These are phyloP conservation scores for Rhinatrema bivittatum DNA, from an alignment of 2,797 vertebrate genomes.

Conservation along the genomic window DNA sequence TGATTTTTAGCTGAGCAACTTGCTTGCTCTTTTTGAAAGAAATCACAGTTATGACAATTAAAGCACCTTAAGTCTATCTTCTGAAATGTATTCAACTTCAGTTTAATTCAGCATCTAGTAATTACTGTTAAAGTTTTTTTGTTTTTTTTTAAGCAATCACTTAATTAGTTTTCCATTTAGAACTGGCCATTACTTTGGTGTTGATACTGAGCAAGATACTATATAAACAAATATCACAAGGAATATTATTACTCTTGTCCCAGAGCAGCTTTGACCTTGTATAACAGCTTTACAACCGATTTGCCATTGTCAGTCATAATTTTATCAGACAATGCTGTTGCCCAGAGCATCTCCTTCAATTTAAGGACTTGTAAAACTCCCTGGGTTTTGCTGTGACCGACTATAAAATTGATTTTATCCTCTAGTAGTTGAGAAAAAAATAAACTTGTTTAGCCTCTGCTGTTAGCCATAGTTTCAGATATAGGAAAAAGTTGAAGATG, in stretches of 20 bases:
- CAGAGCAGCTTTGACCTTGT: background rate
- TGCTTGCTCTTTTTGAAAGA: too few relatives aligned
- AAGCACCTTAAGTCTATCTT: too few relatives aligned
- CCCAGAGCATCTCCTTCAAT: constrained; percentile 11
- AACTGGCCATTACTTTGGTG: background rate
- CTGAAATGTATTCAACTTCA: too few relatives aligned
- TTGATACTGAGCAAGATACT: background rate
- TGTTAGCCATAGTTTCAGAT: background rate
- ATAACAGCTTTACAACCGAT: background rate
- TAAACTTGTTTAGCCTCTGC: background rate
- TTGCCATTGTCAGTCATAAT: background rate
- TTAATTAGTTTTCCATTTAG: background rate
- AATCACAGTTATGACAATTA: too few relatives aligned
- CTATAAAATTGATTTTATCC: constrained; percentile 22
- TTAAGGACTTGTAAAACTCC: constrained; percentile 5
- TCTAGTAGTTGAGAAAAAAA: constrained; percentile 8
- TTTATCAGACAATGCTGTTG: constrained; percentile 13
- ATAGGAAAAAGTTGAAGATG: background rate
- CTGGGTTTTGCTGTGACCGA: constrained; percentile 3
- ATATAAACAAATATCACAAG: background rate
- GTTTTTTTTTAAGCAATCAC: background rate
- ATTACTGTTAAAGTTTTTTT: too few relatives aligned
- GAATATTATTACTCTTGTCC: background rate
- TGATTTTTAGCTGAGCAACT: too few relatives aligned
- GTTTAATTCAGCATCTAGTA: too few relatives aligned